Percentiles rank a stretch among this genome's conserved stretches.
phyloP scores from a whole-genome alignment of 2,113 vertebrate genomes.

The Brienomyrus brachyistius region DNA sequence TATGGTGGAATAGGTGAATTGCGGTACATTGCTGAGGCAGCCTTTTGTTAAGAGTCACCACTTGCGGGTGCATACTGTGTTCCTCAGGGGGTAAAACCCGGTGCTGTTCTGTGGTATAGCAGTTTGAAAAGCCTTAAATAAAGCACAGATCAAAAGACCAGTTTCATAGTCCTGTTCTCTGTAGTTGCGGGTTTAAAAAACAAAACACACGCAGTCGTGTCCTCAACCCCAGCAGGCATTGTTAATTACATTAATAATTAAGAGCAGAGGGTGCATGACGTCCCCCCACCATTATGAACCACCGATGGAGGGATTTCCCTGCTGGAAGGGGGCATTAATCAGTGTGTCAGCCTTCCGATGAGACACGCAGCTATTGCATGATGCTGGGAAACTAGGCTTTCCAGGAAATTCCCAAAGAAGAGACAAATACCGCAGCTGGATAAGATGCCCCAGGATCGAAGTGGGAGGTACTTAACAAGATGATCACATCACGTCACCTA shows the following conservation, averaged over 20 bases:
- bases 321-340: not conserved
- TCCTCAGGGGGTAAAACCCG: not conserved
- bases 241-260: slow-evolving; percentile 13
- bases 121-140: not conserved
- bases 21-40: not conserved
- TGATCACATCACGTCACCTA: not conserved
- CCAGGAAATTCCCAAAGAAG: not conserved
- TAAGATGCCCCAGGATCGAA: not conserved
- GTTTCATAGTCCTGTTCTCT: not conserved
- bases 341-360: not conserved
- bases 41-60: not conserved
- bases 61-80: not conserved
- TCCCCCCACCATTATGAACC: not conserved
- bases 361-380: not conserved
- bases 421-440: not conserved
- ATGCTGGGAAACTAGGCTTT: slow-evolving; percentile 1
- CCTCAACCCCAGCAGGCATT: not conserved
- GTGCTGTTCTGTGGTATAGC: not conserved
- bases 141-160: not conserved
- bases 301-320: not conserved
- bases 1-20: not conserved
- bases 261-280: not conserved
- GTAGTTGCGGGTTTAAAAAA: not conserved
- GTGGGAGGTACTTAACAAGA: not conserved
- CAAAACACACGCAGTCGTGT: not conserved